Evolutionary conservation across 2,113 vertebrate species (phyloP), one percentile per base, ranked within the genome.

Genomic region (Protomyctophum bolini): DNA sequence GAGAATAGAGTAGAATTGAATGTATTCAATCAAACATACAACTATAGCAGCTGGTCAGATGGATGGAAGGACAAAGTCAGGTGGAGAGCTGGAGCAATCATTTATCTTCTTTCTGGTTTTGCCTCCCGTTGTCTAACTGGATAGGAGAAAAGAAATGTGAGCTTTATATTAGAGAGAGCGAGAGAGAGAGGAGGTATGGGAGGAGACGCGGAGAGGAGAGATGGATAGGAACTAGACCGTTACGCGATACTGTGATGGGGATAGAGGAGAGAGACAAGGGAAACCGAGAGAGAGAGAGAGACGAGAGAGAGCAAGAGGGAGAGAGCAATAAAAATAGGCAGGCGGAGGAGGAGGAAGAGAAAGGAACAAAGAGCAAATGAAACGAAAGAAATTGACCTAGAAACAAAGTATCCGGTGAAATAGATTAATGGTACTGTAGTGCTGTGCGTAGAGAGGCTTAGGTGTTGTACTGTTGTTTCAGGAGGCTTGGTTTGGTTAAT

Each of bases 131-230:
- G 58, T 79, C 70, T 75, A 12, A 68, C 54, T 67, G 58, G 69
- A 81, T 41, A 41, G 33, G 81, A 75, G 63, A 1, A 74, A 68
- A 63, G 87, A 86, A 88, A 91, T 86, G 72, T 88, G 89, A 91
- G 89, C 87, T 85, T 85, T 80, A 82, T 83, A 66, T 87, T 73
- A 86, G 50, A 78, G 67, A 64, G 66, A 12, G 7, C 14, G 8
- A 21, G 56, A 21, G 55, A 28, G 70, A 56, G 7, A 21, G 21
- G 21, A 21, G 21, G 21, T 21, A 21, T 21, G 21, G 21, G 21
- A 21, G 15, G 10, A n/a, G 28, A 63, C 54, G 56, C 68, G 69
- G 52, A 48, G 66, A 70, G 54, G 72, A 72, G 81, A 76, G 73
- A 81, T 56, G 76, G 82, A 76, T 41, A 83, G 77, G 80, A 86